Conservation (phyloP, 2,888 invertebrate species). For the Scaptomyza cyrtandrae region DNA sequence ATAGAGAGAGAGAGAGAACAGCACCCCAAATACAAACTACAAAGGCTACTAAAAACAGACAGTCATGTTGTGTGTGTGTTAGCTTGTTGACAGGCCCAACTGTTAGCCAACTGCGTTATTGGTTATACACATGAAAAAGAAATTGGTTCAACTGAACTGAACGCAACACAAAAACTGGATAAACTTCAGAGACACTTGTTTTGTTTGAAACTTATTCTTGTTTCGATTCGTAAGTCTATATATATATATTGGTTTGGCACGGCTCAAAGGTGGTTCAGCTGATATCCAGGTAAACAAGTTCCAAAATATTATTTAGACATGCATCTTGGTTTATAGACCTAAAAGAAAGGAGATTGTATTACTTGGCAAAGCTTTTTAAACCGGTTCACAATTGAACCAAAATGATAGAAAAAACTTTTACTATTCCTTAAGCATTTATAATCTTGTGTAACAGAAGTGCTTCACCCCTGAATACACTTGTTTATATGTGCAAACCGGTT, state of each 20-base stretch:
- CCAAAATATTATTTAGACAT: too few relatives aligned
- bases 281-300: too few relatives aligned
- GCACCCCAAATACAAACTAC: not conserved
- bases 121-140: not conserved
- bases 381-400: too few relatives aligned
- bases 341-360: too few relatives aligned
- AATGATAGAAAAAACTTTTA: too few relatives aligned
- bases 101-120: constrained; percentile 24
- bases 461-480: too few relatives aligned
- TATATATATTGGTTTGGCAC: not conserved
- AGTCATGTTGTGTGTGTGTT: not conserved
- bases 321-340: too few relatives aligned
- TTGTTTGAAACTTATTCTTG: not conserved
- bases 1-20: not conserved
- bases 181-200: constrained; percentile 1
- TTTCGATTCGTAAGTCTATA: not conserved
- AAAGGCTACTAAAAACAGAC: constrained; percentile 9
- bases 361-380: too few relatives aligned
- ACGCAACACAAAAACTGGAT: not conserved
- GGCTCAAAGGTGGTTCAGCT: constrained; percentile 1
- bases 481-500: not conserved
- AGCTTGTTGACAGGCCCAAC: constrained; percentile 30
- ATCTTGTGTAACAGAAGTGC: too few relatives aligned
- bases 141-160: not conserved
- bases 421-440: too few relatives aligned